These are phyloP conservation scores for Tyto alba DNA, from an alignment of 2,113 vertebrate species.

Conservation along the genomic window DNA sequence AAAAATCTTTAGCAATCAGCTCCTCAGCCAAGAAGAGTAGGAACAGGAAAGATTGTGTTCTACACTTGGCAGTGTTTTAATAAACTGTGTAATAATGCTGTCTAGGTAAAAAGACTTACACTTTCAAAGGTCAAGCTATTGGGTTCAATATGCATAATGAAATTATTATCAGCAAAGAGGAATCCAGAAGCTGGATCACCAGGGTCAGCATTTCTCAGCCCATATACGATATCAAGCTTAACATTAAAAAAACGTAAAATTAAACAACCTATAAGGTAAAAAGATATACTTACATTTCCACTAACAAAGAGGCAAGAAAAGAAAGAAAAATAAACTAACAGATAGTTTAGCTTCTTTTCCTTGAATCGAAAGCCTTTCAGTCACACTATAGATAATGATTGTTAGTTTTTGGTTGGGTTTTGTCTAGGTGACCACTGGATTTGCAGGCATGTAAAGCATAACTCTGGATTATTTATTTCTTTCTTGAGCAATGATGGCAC, in stretches of 20 bases:
- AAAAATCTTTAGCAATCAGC: neutral
- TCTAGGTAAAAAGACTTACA: neutral
- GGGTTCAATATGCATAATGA: neutral
- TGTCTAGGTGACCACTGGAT: neutral
- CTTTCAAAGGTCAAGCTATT: neutral
- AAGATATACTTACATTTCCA: neutral
- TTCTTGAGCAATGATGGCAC: neutral
- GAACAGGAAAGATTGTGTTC: neutral
- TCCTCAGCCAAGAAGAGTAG: neutral
- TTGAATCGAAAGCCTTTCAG: neutral
- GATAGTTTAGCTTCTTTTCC: neutral
- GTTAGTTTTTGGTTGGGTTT: neutral
- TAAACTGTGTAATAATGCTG: neutral
- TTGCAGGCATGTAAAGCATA: neutral
- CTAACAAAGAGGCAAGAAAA: neutral
- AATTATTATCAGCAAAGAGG: neutral
- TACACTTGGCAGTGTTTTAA: neutral
- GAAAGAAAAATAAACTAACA: neutral
- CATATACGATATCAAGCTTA: neutral
- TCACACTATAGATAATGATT: neutral
- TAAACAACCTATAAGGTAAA: neutral
- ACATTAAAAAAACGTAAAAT: neutral
- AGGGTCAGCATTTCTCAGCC: neutral
- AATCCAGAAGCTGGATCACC: neutral
- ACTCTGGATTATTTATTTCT: neutral